Evolutionary conservation across 2,888 invertebrate species (phyloP).

Genomic region (Petrophora chlorosata): DNA sequence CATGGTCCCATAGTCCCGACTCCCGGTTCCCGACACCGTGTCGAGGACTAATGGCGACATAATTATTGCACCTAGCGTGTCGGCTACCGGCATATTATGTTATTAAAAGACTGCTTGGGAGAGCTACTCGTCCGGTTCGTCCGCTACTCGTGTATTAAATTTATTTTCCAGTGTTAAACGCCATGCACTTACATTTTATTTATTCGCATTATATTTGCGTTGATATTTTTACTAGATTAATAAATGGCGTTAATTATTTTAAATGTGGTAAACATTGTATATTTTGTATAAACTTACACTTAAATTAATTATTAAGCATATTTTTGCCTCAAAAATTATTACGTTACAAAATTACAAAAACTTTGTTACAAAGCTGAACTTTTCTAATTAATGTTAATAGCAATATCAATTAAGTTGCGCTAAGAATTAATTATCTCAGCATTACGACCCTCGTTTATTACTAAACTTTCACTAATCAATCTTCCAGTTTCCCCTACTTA

Average conservation of each 20-base stretch:
- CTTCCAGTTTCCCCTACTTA: slow-evolving; percentile 60
- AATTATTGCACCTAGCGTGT: slow-evolving; percentile 37
- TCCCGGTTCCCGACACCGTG: slow-evolving; percentile 3
- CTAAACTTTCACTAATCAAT: slow-evolving; percentile 80
- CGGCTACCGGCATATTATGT: slow-evolving; percentile 12
- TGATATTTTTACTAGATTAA: background rate
- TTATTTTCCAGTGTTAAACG: background rate
- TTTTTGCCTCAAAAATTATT: slow-evolving; percentile 28
- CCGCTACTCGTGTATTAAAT: background rate
- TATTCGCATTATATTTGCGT: background rate
- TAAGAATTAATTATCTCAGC: slow-evolving; percentile 80
- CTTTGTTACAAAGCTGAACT: slow-evolving; percentile 61
- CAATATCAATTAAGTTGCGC: slow-evolving; percentile 79
- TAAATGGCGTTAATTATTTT: slow-evolving; percentile 4
- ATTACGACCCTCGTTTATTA: slow-evolving; percentile 79
- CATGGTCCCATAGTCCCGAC: slow-evolving; percentile 20
- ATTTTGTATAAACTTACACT: slow-evolving; percentile 22
- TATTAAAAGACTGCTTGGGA: slow-evolving; percentile 5
- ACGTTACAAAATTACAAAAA: slow-evolving; percentile 52
- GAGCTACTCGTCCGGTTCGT: background rate
- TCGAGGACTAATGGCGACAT: slow-evolving; percentile 40
- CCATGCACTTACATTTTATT: background rate
- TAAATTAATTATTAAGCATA: slow-evolving; percentile 27
- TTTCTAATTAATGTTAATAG: slow-evolving; percentile 81
- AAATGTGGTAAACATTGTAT: background rate